Percentiles rank a stretch among this genome's conserved stretches.
Evolutionary conservation across 1,140 invertebrate genomes (phyloP).

Genomic region (Camponotus pennsylvanicus): DNA sequence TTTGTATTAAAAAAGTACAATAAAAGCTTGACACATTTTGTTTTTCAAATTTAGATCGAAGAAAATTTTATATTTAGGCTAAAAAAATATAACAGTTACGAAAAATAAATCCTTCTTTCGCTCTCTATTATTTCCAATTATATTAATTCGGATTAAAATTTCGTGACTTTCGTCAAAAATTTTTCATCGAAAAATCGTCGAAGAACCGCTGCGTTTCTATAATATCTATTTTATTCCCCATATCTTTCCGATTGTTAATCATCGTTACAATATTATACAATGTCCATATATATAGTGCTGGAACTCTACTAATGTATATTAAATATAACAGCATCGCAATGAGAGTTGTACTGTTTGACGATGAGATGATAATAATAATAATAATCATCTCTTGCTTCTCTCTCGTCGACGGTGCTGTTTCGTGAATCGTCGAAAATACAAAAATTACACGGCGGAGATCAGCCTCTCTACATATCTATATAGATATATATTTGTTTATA

Average conservation of each 20-base stretch:
- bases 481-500: conserved; percentile 52
- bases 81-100: neutral
- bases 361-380: conserved; percentile 50
- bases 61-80: neutral
- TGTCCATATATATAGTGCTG: conserved; percentile 26
- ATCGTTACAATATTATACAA: conserved; percentile 61
- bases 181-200: neutral
- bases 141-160: conserved; percentile 10
- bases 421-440: conserved; percentile 62
- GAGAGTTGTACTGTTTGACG: conserved; percentile 67
- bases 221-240: neutral
- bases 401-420: conserved; percentile 4
- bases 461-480: conserved; percentile 67
- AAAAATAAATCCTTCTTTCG: neutral
- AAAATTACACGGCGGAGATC: conserved; percentile 75
- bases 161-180: neutral
- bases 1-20: neutral
- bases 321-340: conserved; percentile 37
- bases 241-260: neutral
- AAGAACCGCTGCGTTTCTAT: conserved; percentile 30
- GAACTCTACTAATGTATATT: conserved; percentile 14
- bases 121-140: neutral
- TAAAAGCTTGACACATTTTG: neutral
- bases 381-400: conserved; percentile 3
- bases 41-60: neutral